Evolutionary conservation across 2,797 vertebrate genomes (phyloP).

Genomic region (Moxostoma hubbsi): DNA sequence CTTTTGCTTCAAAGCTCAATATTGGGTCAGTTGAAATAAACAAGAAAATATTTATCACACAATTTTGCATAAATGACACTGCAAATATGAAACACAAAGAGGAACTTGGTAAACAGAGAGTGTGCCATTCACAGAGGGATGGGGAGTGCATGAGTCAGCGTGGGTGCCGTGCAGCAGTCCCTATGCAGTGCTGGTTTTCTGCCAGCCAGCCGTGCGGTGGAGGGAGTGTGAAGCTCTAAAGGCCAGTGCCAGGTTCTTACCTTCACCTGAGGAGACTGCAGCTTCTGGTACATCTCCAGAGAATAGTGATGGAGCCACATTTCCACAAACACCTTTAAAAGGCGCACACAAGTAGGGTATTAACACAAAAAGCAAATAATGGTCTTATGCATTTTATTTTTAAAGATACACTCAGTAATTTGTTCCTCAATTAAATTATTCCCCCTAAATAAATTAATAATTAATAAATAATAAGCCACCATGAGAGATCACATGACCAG

Average conservation of each 20-base stretch:
- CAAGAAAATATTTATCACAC: not conserved
- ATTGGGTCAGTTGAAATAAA: not conserved
- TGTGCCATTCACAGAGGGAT: slow-evolving; percentile 12
- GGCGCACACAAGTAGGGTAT: not conserved
- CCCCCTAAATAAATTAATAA: too few relatives aligned
- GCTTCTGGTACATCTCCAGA: slow-evolving; percentile 95
- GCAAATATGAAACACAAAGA: not conserved
- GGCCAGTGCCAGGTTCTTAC: slow-evolving; percentile 72
- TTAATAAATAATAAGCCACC: too few relatives aligned
- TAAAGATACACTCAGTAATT: too few relatives aligned
- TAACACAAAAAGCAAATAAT: not conserved
- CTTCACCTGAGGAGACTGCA: slow-evolving; percentile 97
- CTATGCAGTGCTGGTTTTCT: slow-evolving; percentile 48
- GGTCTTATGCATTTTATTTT: too few relatives aligned
- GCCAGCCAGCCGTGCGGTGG: slow-evolving; percentile 65
- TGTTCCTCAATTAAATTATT: too few relatives aligned
- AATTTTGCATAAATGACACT: not conserved
- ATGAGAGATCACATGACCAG: too few relatives aligned
- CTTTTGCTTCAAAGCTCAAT: not conserved
- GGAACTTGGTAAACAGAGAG: not conserved
- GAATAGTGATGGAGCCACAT: slow-evolving; percentile 99
- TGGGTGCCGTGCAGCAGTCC: slow-evolving; percentile 42
- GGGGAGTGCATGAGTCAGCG: not conserved
- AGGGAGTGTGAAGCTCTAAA: not conserved
- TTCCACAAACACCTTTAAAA: slow-evolving; percentile 91